Percentiles rank a stretch among this genome's conserved stretches.
Evolutionary conservation across 2,113 vertebrate species (phyloP).

Genomic region (Zapornia atra): DNA sequence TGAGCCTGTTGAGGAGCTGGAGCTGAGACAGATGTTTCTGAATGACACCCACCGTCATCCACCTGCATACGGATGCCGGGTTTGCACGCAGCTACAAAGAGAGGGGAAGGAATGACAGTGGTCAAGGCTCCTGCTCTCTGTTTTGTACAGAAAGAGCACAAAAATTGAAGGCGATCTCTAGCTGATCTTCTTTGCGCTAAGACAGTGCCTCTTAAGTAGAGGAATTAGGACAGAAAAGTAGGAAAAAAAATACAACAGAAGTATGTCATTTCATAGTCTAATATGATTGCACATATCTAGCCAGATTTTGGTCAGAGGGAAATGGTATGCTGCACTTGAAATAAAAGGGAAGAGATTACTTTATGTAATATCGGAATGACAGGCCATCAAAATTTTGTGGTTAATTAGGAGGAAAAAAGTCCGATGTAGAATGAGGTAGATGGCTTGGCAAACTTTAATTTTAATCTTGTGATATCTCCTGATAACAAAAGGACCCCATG

Average conservation of each 20-base stretch:
- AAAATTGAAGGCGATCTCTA: not conserved
- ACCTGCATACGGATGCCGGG: accelerated
- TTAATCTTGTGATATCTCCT: slow-evolving; percentile 70
- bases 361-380: slow-evolving; percentile 62
- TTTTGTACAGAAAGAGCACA: not conserved
- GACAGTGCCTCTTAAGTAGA: not conserved
- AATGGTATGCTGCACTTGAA: not conserved
- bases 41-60: not conserved
- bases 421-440: slow-evolving; percentile 44
- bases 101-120: not conserved
- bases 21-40: accelerated
- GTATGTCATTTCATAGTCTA: slow-evolving; percentile 5
- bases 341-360: slow-evolving; percentile 58
- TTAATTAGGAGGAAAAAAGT: slow-evolving; percentile 61
- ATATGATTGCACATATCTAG: slow-evolving; percentile 29
- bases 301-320: slow-evolving; percentile 22
- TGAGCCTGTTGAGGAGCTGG: not conserved
- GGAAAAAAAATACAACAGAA: not conserved
- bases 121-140: not conserved
- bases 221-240: slow-evolving; percentile 41
- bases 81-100: not conserved
- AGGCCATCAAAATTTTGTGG: slow-evolving; percentile 70
- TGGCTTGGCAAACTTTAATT: slow-evolving; percentile 73
- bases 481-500: slow-evolving; percentile 71
- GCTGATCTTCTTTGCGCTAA: not conserved